Conservation (phyloP, 2,113 vertebrate genomes). For the Chloropsis cyanopogon region DNA sequence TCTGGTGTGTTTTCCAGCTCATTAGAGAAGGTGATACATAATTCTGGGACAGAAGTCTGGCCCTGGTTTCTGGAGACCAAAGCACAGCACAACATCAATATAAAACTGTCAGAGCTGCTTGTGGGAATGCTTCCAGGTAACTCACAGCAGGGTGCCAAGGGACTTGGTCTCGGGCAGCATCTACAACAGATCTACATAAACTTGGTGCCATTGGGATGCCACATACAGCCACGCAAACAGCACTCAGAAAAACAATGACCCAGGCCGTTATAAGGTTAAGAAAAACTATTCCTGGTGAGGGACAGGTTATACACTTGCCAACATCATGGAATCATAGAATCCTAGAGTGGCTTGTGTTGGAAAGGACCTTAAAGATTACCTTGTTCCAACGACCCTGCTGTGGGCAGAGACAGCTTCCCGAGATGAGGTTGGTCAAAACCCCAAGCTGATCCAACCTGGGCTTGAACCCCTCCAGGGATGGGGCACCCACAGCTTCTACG, state of each 20-base stretch:
- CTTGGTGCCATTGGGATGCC: neutral
- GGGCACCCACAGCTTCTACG: neutral
- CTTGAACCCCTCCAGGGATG: neutral
- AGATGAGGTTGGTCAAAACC: neutral
- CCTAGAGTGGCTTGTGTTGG: neutral
- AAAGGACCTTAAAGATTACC: neutral
- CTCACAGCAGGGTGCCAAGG: neutral
- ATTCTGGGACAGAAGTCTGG: neutral
- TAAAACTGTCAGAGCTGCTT: neutral
- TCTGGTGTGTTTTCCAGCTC: neutral
- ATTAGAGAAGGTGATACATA: neutral
- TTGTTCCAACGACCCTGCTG: fast-evolving
- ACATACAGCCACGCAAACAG: neutral
- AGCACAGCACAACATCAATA: neutral
- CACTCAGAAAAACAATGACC: neutral
- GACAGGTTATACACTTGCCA: neutral
- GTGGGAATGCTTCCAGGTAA: neutral
- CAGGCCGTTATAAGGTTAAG: neutral
- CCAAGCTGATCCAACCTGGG: neutral
- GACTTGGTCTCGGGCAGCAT: neutral
- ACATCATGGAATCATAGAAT: neutral
- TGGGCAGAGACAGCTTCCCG: neutral
- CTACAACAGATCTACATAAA: neutral
- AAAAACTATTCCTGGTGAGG: neutral
- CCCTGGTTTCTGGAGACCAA: neutral